These are phyloP conservation scores for Nothoprocta pentlandii DNA, from an alignment of 2,113 vertebrate species.

Conservation along the genomic window DNA sequence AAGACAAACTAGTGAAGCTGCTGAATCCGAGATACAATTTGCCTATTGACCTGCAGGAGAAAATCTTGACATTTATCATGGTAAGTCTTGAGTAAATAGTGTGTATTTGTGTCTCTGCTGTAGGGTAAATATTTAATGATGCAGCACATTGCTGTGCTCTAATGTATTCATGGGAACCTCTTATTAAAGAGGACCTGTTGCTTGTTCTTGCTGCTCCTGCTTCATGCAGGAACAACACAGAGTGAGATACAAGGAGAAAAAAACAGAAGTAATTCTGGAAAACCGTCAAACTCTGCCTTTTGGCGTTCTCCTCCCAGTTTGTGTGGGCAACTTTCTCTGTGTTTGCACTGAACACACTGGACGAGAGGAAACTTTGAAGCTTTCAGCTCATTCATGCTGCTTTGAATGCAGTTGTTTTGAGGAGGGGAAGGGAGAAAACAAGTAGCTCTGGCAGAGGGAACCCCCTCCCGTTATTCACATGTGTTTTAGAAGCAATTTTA, in stretches of 20 bases:
- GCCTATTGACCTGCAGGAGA: constrained; percentile 79
- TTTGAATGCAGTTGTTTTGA: not conserved
- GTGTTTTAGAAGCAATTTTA: not conserved
- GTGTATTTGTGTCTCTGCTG: not conserved
- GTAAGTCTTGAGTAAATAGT: constrained; percentile 60
- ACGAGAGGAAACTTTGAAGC: not conserved
- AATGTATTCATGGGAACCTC: not conserved
- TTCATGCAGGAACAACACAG: not conserved
- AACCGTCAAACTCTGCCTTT: not conserved
- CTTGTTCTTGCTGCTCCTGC: not conserved
- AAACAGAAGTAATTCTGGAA: not conserved
- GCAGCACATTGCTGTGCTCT: not conserved
- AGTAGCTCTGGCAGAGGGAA: not conserved
- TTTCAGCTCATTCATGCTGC: not conserved
- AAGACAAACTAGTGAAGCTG: constrained; percentile 80
- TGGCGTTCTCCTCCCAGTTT: not conserved
- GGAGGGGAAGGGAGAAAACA: not conserved
- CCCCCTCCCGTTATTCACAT: not conserved
- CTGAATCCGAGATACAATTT: constrained; percentile 81
- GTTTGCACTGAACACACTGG: not conserved
- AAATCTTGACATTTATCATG: constrained; percentile 81
- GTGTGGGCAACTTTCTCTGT: not conserved
- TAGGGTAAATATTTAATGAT: not conserved
- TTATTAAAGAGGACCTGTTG: not conserved
- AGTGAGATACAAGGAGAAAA: not conserved